Conservation (phyloP, 2,888 invertebrate species). For the Trachelus troglodyta region DNA sequence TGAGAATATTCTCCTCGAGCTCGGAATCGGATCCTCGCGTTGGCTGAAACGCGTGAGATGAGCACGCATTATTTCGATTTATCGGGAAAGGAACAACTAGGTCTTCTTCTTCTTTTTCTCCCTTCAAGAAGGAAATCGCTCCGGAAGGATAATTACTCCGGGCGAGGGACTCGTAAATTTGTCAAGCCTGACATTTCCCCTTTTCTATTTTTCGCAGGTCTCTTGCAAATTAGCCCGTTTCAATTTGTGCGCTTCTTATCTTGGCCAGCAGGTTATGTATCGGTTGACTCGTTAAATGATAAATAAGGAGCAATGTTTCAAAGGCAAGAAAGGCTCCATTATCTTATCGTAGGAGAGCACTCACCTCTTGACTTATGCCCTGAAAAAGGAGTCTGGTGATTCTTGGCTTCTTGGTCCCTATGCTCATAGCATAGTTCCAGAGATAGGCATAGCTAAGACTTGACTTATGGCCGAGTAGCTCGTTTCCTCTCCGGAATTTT, state of each 20-base stretch:
- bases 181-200: constrained; percentile 29
- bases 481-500: too few species aligned
- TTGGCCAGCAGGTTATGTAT: constrained; percentile 30
- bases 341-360: constrained; percentile 15
- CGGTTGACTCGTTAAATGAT: constrained; percentile 36
- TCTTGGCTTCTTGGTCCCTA: too few species aligned
- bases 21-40: not conserved
- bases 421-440: too few species aligned
- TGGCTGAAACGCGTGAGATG: not conserved
- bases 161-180: constrained; percentile 46
- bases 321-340: constrained; percentile 26
- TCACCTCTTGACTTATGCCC: constrained; percentile 29
- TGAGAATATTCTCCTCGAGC: not conserved
- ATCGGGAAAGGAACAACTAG: not conserved
- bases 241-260: constrained; percentile 45
- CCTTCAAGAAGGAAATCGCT: too few species aligned
- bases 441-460: too few species aligned
- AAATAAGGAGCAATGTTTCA: constrained; percentile 41
- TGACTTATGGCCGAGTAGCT: too few species aligned
- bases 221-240: constrained; percentile 45
- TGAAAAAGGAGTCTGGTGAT: not conserved
- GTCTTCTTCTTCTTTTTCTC: not conserved
- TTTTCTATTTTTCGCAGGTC: constrained; percentile 19
- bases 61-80: not conserved
- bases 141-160: not conserved